These are phyloP conservation scores for Drosophila eugracilis DNA, from an alignment of 1,140 invertebrate species.

Conservation along the genomic window DNA sequence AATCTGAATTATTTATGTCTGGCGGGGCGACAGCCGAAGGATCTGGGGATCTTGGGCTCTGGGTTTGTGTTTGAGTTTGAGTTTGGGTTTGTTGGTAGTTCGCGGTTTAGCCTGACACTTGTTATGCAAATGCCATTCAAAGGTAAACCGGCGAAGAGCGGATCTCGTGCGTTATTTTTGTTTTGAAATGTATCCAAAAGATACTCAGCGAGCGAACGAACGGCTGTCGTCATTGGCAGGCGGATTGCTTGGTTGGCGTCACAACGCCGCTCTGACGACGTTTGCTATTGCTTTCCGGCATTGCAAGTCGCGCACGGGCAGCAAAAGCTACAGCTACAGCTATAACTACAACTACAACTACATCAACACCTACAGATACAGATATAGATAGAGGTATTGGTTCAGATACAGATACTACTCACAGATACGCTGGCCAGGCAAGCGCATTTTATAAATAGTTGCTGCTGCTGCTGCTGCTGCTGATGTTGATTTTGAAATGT, in stretches of 20 bases:
- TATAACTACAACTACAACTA: slow-evolving; percentile 16
- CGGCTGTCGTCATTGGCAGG: slow-evolving; percentile 71
- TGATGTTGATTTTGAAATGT: slow-evolving; percentile 62
- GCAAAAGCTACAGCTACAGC: slow-evolving; percentile 26
- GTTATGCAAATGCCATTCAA: slow-evolving; percentile 80
- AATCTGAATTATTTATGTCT: slow-evolving; percentile 72
- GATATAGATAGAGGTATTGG: slow-evolving; percentile 14
- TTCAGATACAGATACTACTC: slow-evolving; percentile 23
- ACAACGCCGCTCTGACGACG: slow-evolving; percentile 60
- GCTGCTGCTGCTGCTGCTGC: slow-evolving; percentile 69
- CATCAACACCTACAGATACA: slow-evolving; percentile 5
- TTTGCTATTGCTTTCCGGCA: slow-evolving; percentile 76
- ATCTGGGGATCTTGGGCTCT: slow-evolving; percentile 24
- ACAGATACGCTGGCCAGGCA: slow-evolving; percentile 47
- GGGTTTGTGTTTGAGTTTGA: background rate
- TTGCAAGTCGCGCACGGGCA: slow-evolving; percentile 60
- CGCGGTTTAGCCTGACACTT: slow-evolving; percentile 40
- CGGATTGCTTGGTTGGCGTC: slow-evolving; percentile 47
- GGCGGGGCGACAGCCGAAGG: slow-evolving; percentile 34
- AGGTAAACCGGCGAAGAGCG: slow-evolving; percentile 43
- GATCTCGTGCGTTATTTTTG: slow-evolving; percentile 39
- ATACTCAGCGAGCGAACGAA: slow-evolving; percentile 37
- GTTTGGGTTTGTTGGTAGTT: background rate
- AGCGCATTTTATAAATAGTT: slow-evolving; percentile 83
- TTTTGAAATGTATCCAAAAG: slow-evolving; percentile 65